Evolutionary conservation across 2,888 invertebrate species (phyloP), one percentile per base, ranked within the genome.

Genomic region (Gasteruption jaculator): DNA sequence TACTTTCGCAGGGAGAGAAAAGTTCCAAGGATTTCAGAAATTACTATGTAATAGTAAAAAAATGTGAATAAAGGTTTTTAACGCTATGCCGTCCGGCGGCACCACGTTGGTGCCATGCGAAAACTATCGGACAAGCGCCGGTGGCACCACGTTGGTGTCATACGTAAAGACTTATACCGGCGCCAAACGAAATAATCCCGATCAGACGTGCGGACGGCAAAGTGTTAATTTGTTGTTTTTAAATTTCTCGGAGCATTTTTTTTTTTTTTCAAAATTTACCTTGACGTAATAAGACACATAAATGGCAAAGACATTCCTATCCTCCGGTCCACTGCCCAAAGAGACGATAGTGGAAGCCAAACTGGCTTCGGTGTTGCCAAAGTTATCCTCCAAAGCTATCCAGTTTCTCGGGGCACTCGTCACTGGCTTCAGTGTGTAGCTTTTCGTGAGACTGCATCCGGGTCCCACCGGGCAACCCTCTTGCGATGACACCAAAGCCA

Each of bases 241-340:
- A 2, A 7, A 19, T 11, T 18, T 20, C 7, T 34, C 38, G 11
- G 45, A 34, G 26, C 25, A 29, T 36, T 35, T 34, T 25, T 32
- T 27, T 10, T 19, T 27, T 21, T 14, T n/a, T 40, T 7, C 7
- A n/a, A 5, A 8, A 5, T 38, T 43, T 52, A 74, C 85, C 78
- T 91, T 91, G 5, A 91, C 89, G 64, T 91, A 91, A 66, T 91
- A 91, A 0, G 90, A 89, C 7, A 91, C 91, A 73, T 91, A 91
- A 56, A 91, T 91, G 38, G 91, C 91, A 60, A 91, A 91, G 0
- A 87, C 89, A 68, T 91, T 91, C 44, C 89, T 78, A 52, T 88
- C 88, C 49, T 87, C 84, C 0, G 82, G 79, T 11, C 78, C 76
- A 50, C 69, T 73, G 27, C 65, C 64, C 6, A 71, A 58, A 30